Conservation (phyloP, 2,797 vertebrate genomes). For the Vireo griseus region DNA sequence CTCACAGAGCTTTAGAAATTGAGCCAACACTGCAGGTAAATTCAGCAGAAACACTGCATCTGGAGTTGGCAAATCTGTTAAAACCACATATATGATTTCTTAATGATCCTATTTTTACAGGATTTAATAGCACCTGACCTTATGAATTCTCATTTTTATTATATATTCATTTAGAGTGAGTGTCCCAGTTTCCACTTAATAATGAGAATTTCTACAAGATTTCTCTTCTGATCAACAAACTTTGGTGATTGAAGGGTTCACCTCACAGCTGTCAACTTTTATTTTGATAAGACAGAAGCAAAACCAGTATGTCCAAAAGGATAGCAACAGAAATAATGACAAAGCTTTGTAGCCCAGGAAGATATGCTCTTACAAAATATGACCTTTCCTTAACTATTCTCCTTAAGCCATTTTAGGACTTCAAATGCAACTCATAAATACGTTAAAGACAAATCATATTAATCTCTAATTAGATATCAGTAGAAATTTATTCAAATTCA, state of each 20-base stretch:
- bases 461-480: not conserved
- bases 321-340: not conserved
- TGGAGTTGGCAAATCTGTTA: not conserved
- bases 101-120: slow-evolving; percentile 16
- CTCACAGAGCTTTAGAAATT: not conserved
- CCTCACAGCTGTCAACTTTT: not conserved
- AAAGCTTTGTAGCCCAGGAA: not conserved
- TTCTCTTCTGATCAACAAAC: not conserved
- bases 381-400: not conserved
- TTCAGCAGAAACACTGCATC: not conserved
- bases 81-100: slow-evolving; percentile 20
- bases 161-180: not conserved
- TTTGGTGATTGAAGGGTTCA: not conserved
- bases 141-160: slow-evolving; percentile 43
- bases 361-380: not conserved
- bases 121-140: slow-evolving; percentile 23
- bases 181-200: not conserved
- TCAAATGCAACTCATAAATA: not conserved
- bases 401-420: not conserved
- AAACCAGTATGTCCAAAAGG: not conserved
- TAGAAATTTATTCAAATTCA: not conserved
- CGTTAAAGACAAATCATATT: not conserved
- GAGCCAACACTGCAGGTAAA: not conserved
- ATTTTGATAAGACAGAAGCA: not conserved
- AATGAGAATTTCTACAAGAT: not conserved